phyloP scores from a whole-genome alignment of 1,140 invertebrate genomes.

The Melanaphis sacchari region DNA sequence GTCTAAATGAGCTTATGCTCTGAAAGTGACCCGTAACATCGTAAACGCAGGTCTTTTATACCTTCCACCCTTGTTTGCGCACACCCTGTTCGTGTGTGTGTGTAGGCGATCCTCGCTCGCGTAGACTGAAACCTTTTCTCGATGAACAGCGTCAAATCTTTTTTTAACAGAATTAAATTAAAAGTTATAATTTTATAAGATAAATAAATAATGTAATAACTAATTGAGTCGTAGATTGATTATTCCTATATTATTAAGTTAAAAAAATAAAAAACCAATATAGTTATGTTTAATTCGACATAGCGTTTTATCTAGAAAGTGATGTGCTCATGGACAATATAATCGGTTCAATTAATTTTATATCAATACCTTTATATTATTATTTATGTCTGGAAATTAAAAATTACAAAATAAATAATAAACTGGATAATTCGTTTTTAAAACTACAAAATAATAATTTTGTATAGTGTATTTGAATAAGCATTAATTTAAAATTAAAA shows the following conservation, averaged over 20 bases:
- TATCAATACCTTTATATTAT: neutral
- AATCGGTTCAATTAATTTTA: neutral
- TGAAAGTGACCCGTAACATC: slow-evolving; percentile 37
- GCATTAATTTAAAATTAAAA: neutral
- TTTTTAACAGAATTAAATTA: neutral
- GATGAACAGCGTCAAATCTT: neutral
- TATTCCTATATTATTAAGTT: too few relatives aligned
- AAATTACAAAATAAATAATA: neutral
- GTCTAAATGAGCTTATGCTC: slow-evolving; percentile 49
- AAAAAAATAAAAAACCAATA: too few relatives aligned
- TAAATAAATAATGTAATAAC: too few relatives aligned
- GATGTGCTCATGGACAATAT: neutral
- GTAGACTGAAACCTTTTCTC: neutral
- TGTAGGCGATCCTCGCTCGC: neutral
- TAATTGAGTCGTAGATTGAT: too few relatives aligned
- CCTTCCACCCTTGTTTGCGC: slow-evolving; percentile 20
- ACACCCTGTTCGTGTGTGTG: neutral
- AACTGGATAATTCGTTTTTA: neutral
- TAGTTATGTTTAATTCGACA: too few relatives aligned
- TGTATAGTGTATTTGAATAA: neutral
- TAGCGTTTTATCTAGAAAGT: neutral
- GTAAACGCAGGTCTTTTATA: slow-evolving; percentile 52
- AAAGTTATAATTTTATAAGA: too few relatives aligned
- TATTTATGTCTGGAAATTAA: neutral
- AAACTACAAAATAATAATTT: neutral